Percentiles rank a stretch among this genome's conserved stretches.
Conservation (phyloP, 1,140 invertebrate species). For the Pemphigus obesinymphae region DNA sequence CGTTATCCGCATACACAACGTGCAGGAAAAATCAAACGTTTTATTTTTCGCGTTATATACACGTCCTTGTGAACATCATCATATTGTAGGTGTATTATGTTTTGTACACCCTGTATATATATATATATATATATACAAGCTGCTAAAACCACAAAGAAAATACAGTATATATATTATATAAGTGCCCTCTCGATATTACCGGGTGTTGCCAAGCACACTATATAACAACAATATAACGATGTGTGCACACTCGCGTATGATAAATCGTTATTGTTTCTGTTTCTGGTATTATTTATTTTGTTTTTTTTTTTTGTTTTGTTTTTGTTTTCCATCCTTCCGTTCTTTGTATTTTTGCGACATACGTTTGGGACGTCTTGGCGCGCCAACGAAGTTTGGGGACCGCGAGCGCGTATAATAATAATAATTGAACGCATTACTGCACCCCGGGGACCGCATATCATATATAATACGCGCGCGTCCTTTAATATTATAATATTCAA, state of each 20-base stretch:
- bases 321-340: not conserved
- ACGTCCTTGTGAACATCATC: too few relatives aligned
- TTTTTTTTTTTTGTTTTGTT: not conserved
- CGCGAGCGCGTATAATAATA: not conserved
- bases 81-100: too few relatives aligned
- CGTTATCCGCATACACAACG: too few relatives aligned
- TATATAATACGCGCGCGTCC: not conserved
- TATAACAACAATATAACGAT: conserved; percentile 28
- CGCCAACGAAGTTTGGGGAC: not conserved
- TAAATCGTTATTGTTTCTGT: conserved; percentile 33
- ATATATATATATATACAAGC: not conserved
- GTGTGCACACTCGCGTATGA: conserved; percentile 25
- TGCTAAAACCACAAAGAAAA: not conserved
- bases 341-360: conserved; percentile 8
- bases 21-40: too few relatives aligned
- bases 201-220: not conserved
- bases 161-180: not conserved
- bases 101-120: too few relatives aligned
- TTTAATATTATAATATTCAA: not conserved
- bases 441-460: conserved; percentile 23
- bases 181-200: not conserved
- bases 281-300: not conserved
- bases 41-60: too few relatives aligned
- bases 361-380: not conserved
- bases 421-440: conserved; percentile 39